A percentile compares a stretch with the other conserved stretches of the same genome.
These are phyloP conservation scores for Colletes latitarsis DNA, from an alignment of 1,140 invertebrate genomes.

Conservation along the genomic window DNA sequence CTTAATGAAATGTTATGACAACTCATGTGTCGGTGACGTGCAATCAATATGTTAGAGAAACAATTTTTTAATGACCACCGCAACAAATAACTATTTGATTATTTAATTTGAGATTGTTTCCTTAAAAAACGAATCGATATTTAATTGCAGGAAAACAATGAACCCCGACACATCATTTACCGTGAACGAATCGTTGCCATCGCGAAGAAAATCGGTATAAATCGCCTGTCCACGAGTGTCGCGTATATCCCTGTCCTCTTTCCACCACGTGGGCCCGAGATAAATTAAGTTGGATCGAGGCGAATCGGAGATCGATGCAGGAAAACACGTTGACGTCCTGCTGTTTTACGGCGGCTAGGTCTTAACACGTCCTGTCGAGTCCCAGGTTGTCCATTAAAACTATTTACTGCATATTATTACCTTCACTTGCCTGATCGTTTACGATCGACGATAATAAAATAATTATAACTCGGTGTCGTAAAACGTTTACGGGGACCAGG, in stretches of 20 bases:
- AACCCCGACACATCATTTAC: background rate
- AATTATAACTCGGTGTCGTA: constrained; percentile 77
- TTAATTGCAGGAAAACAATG: constrained; percentile 17
- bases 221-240: constrained; percentile 12
- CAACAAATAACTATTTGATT: too few relatives aligned
- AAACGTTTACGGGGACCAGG: constrained; percentile 71
- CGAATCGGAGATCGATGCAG: constrained; percentile 55
- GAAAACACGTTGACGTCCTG: constrained; percentile 42
- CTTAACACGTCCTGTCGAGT: constrained; percentile 54
- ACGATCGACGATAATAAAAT: constrained; percentile 78
- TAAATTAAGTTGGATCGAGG: constrained; percentile 54
- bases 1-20: too few relatives aligned
- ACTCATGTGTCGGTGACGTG: too few relatives aligned
- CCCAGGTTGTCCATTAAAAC: constrained; percentile 59
- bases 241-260: background rate
- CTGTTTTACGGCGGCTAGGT: constrained; percentile 51
- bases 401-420: constrained; percentile 68
- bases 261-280: constrained; percentile 20
- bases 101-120: background rate
- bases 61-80: too few relatives aligned
- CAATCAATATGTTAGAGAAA: too few relatives aligned
- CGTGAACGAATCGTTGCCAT: background rate
- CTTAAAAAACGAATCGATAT: background rate
- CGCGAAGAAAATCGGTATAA: constrained; percentile 22
- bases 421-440: constrained; percentile 73